These are phyloP conservation scores for Hylaeus anthracinus DNA, from an alignment of 1,140 invertebrate species.

Conservation along the genomic window DNA sequence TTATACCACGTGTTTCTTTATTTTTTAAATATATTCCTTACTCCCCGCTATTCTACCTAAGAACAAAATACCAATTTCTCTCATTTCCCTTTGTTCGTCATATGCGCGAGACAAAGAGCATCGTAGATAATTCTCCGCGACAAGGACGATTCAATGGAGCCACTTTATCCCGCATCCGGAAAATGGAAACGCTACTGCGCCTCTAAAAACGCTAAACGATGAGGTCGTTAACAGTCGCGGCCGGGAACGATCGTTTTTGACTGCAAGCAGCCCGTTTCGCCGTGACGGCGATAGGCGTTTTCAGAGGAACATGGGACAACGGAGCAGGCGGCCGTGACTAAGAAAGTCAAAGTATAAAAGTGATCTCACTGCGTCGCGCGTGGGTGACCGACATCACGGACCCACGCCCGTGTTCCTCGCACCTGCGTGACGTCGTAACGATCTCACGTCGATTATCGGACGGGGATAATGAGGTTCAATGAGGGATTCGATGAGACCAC, in stretches of 20 bases:
- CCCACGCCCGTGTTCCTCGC: slow-evolving; percentile 65
- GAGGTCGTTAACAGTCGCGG: no score
- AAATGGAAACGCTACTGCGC: neutral
- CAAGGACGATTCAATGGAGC: slow-evolving; percentile 35
- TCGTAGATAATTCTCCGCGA: neutral
- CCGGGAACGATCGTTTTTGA: slow-evolving; percentile 20
- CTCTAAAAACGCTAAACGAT: no score
- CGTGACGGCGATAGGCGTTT: slow-evolving; percentile 32
- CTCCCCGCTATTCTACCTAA: no score
- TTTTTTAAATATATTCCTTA: no score
- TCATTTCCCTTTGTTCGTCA: no score
- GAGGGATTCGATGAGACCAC: no score
- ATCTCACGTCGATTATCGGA: slow-evolving; percentile 43
- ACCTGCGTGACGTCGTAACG: slow-evolving; percentile 51
- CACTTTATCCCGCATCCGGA: slow-evolving; percentile 26
- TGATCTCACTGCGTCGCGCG: slow-evolving; percentile 72
- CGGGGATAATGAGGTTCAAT: neutral
- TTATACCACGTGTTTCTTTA: no score
- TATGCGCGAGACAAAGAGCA: neutral
- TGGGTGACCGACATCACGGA: slow-evolving; percentile 71
- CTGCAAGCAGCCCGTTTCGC: neutral
- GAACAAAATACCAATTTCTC: no score
- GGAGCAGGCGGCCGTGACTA: slow-evolving; percentile 56
- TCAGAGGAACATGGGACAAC: slow-evolving; percentile 44
- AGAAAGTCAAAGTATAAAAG: slow-evolving; percentile 68